Evolutionary conservation across 2,113 vertebrate genomes (phyloP).

Genomic region (Irena cyanogastra): DNA sequence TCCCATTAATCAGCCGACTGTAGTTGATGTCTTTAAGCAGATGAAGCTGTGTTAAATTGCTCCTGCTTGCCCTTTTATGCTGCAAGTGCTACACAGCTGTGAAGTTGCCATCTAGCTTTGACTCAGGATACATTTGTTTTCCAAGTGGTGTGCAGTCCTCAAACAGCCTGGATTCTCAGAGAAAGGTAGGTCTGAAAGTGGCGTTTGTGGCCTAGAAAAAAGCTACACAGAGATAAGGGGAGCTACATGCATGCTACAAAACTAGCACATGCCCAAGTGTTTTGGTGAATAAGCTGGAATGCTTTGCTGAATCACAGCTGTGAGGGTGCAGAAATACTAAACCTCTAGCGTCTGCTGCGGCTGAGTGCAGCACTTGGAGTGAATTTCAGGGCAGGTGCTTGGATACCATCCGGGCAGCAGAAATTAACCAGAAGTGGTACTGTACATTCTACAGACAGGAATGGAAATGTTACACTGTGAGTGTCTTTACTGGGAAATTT

Average conservation of each 20-base stretch:
- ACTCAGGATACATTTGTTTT: background rate
- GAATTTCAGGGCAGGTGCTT: background rate
- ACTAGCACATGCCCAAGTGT: background rate
- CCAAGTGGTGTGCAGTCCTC: background rate
- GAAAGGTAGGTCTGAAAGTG: background rate
- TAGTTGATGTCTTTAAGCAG: background rate
- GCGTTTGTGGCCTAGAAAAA: background rate
- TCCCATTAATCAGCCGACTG: background rate
- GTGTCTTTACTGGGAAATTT: background rate
- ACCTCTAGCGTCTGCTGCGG: background rate
- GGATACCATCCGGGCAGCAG: background rate
- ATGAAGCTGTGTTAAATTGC: background rate
- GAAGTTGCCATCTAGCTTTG: background rate
- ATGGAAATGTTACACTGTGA: background rate
- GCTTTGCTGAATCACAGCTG: background rate
- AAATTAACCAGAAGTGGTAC: background rate
- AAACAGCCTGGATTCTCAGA: background rate
- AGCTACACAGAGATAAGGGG: background rate
- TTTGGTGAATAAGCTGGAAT: background rate
- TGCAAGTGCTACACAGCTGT: background rate
- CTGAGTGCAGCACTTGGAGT: background rate
- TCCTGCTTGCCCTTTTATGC: background rate
- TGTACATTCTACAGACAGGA: rapidly evolving
- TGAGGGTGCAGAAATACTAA: background rate
- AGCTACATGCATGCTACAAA: background rate